Evolutionary conservation across 2,113 vertebrate genomes (phyloP).

Genomic region (Puntigrus tetrazona): DNA sequence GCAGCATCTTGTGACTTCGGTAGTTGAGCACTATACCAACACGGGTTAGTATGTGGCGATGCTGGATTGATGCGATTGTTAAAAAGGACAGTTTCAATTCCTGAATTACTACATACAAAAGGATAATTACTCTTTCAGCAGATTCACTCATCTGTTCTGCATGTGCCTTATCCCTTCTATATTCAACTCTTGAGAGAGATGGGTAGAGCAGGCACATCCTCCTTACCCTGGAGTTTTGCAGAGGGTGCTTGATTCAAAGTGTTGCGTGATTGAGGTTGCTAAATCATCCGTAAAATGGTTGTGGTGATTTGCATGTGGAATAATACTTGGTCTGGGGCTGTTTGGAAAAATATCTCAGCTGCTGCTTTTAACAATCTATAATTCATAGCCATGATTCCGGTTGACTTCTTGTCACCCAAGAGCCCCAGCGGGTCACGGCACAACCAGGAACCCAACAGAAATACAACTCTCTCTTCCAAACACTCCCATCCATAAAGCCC

Average conservation of each 20-base stretch:
- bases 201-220: neutral
- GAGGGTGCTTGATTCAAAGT: neutral
- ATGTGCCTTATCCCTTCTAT: neutral
- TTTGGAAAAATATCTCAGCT: constrained; percentile 12
- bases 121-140: neutral
- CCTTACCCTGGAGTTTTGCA: neutral
- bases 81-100: neutral
- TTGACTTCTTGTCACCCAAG: neutral
- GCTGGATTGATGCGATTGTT: neutral
- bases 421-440: neutral
- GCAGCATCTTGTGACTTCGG: neutral
- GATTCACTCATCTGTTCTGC: neutral
- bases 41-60: neutral
- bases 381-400: neutral
- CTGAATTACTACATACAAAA: neutral
- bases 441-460: neutral
- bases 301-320: too few relatives aligned
- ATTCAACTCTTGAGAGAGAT: neutral
- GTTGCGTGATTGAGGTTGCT: constrained; percentile 20
- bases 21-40: neutral
- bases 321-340: neutral
- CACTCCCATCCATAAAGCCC: neutral
- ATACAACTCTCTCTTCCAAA: neutral
- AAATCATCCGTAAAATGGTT: too few relatives aligned
- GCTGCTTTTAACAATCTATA: neutral